Percentiles rank a stretch among this genome's conserved stretches.
phyloP scores from a whole-genome alignment of 2,113 vertebrate genomes.

The Catagonus wagneri region DNA sequence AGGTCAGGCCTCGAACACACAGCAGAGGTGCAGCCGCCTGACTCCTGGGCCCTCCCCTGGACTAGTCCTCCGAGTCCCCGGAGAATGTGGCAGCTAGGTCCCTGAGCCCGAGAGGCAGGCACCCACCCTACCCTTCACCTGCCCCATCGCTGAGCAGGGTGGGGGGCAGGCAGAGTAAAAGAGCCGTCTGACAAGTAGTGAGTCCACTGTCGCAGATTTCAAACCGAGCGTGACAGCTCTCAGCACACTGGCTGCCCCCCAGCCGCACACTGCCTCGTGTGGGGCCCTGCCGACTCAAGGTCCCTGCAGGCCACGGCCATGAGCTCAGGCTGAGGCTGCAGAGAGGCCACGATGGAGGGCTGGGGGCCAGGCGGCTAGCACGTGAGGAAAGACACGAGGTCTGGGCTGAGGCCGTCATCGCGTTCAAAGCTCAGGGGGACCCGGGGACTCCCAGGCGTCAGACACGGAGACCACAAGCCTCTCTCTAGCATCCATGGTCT shows the following conservation, averaged over 20 bases:
- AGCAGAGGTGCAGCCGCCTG: background rate
- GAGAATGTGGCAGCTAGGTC: background rate
- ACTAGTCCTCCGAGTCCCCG: background rate
- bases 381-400: background rate
- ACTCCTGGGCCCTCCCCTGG: background rate
- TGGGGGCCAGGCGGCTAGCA: background rate
- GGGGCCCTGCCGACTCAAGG: background rate
- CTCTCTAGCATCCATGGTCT: background rate
- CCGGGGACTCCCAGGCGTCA: background rate
- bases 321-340: background rate
- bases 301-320: background rate
- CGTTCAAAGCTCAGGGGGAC: background rate
- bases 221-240: background rate
- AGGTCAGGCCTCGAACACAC: background rate
- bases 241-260: background rate
- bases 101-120: background rate
- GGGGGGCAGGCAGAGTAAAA: fast-evolving
- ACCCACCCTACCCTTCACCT: background rate
- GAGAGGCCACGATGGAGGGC: background rate
- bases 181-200: background rate
- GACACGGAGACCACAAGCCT: background rate
- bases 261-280: fast-evolving
- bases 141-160: background rate
- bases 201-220: background rate
- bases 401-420: background rate